phyloP scores from a whole-genome alignment of 2,888 invertebrate species.

The Seira ritae region DNA sequence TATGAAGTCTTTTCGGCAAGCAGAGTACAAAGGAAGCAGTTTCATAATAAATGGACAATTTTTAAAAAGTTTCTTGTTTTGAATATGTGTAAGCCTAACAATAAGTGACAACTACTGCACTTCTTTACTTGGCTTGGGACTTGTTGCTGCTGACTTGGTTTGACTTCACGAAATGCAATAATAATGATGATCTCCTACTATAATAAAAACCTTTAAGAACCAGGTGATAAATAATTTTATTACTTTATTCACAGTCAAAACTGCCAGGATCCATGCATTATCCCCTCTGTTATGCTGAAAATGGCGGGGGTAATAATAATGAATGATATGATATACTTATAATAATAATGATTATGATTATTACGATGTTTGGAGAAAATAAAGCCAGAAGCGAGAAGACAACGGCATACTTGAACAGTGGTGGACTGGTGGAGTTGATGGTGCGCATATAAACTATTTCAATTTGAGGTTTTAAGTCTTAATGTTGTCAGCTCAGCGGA shows the following conservation, averaged over 20 bases:
- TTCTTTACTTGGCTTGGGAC: too few species aligned
- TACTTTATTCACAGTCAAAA: slow-evolving; percentile 54
- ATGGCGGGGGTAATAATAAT: slow-evolving; percentile 40
- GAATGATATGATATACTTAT: slow-evolving; percentile 44
- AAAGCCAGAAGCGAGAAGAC: too few species aligned
- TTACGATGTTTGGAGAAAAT: too few species aligned
- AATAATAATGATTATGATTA: slow-evolving; percentile 32
- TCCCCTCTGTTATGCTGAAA: slow-evolving; percentile 29
- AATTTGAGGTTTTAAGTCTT: too few species aligned
- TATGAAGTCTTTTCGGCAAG: slow-evolving; percentile 21
- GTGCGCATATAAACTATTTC: too few species aligned
- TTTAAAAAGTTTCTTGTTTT: slow-evolving; percentile 54
- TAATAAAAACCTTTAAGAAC: not conserved
- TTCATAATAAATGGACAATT: slow-evolving; percentile 42
- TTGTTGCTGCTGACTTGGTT: too few species aligned
- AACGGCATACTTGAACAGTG: too few species aligned
- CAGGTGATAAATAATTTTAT: slow-evolving; percentile 59
- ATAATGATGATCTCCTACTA: too few species aligned
- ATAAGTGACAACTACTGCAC: slow-evolving; percentile 50
- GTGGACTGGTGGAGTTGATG: too few species aligned
- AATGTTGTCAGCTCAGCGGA: too few species aligned
- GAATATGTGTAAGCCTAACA: slow-evolving; percentile 41
- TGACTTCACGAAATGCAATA: too few species aligned
- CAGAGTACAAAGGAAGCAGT: slow-evolving; percentile 24
- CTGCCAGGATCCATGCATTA: slow-evolving; percentile 39